Percentiles rank a stretch among this genome's conserved stretches.
These are phyloP conservation scores for Drosophila prolongata DNA, from an alignment of 2,888 invertebrate species.

Conservation along the genomic window DNA sequence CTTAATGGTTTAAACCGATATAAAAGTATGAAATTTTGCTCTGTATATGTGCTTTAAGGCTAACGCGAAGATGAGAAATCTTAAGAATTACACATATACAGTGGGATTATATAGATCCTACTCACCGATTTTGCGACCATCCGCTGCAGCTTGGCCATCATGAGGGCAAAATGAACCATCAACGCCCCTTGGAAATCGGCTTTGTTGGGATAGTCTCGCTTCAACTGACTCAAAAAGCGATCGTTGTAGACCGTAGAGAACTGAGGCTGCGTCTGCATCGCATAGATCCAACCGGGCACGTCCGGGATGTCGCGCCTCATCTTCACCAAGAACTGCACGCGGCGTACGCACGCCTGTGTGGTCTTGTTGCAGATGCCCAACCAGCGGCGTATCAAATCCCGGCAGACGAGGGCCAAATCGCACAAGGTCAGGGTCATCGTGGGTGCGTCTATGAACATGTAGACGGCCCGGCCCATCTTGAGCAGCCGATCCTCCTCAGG, in stretches of 20 bases:
- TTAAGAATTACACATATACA: not conserved
- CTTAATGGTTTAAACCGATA: too few relatives aligned
- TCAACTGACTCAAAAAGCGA: constrained; percentile 81
- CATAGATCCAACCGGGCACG: constrained; percentile 87
- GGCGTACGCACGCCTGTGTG: constrained; percentile 88
- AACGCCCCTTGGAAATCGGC: constrained; percentile 74
- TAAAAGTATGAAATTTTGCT: too few relatives aligned
- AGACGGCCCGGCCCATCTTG: constrained; percentile 88
- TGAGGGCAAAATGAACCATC: constrained; percentile 81
- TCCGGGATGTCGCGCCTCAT: constrained; percentile 87
- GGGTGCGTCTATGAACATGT: constrained; percentile 85
- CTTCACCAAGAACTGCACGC: constrained; percentile 87
- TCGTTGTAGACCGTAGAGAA: constrained; percentile 85
- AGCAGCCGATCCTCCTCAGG: constrained; percentile 89
- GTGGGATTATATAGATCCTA: not conserved
- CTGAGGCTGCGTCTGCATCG: constrained; percentile 86
- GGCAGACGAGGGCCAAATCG: constrained; percentile 84
- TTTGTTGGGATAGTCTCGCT: constrained; percentile 74
- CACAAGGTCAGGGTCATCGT: constrained; percentile 77
- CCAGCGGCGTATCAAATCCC: constrained; percentile 86
- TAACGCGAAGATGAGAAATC: too few relatives aligned
- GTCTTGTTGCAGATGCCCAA: constrained; percentile 88
- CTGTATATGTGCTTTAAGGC: too few relatives aligned
- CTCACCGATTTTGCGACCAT: constrained; percentile 70
- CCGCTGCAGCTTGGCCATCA: constrained; percentile 78